A percentile compares a stretch with the other conserved stretches of the same genome.
phyloP scores from a whole-genome alignment of 2,113 vertebrate genomes.

The Chlorodrepanis virens region DNA sequence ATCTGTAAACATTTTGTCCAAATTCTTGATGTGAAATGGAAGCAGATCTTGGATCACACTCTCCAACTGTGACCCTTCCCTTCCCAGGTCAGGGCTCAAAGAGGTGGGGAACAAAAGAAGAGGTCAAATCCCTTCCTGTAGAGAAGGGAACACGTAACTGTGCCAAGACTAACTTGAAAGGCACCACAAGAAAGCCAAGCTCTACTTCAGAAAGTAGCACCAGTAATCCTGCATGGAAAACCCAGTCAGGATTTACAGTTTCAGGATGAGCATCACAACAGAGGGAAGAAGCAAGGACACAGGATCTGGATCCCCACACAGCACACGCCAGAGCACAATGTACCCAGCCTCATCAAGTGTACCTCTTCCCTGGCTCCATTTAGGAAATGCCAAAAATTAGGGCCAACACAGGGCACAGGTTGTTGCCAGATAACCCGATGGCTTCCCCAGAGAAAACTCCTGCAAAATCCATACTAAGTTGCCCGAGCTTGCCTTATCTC shows the following conservation, averaged over 20 bases:
- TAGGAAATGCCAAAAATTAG: neutral
- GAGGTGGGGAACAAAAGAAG: neutral
- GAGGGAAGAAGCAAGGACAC: neutral
- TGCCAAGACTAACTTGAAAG: neutral
- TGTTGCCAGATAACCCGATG: neutral
- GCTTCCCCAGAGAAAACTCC: accelerated
- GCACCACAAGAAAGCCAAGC: accelerated
- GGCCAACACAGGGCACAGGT: neutral
- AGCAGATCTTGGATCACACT: neutral
- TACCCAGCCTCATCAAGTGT: neutral
- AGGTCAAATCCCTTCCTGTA: neutral
- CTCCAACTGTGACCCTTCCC: neutral
- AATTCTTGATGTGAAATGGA: neutral
- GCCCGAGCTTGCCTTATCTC: neutral
- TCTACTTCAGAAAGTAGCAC: neutral
- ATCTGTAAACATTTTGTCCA: neutral
- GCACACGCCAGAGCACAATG: neutral
- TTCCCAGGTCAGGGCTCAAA: neutral
- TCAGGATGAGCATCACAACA: neutral
- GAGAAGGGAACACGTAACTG: neutral
- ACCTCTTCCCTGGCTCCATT: neutral
- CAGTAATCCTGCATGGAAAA: neutral
- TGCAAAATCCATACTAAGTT: neutral
- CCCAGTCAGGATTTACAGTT: neutral
- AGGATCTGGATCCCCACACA: neutral